Percentiles rank a stretch among this genome's conserved stretches.
Evolutionary conservation across 2,888 invertebrate genomes (phyloP).

Genomic region (Chrysopilus asiliformis): DNA sequence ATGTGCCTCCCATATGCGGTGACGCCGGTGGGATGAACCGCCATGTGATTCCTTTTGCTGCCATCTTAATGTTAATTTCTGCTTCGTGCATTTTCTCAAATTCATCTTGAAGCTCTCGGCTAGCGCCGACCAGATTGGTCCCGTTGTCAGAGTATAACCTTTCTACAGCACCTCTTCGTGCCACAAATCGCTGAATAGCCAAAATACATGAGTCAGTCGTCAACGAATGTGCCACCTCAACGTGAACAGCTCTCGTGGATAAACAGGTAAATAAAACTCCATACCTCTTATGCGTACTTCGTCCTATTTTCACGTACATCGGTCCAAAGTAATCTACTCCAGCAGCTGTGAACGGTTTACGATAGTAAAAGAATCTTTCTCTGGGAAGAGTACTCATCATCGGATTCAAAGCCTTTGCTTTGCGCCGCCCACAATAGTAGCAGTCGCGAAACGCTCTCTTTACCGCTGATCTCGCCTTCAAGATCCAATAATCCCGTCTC

Average conservation of each 20-base stretch:
- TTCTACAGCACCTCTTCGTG: not conserved
- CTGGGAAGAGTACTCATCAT: not conserved
- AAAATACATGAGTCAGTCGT: conserved; percentile 12
- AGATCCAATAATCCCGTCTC: not conserved
- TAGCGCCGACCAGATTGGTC: not conserved
- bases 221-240: conserved; percentile 18
- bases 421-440: not conserved
- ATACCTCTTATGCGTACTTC: too few species aligned
- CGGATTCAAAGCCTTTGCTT: not conserved
- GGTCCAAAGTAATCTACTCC: not conserved
- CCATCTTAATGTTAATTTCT: conserved; percentile 3
- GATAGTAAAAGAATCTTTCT: not conserved
- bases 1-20: conserved; percentile 12
- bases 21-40: conserved; percentile 17
- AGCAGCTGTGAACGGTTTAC: not conserved
- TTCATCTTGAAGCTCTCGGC: conserved; percentile 10
- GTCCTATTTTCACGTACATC: too few species aligned
- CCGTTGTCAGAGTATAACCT: not conserved
- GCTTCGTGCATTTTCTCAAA: conserved; percentile 8
- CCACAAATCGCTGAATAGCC: conserved; percentile 9
- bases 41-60: conserved; percentile 12
- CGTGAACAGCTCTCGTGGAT: conserved; percentile 11
- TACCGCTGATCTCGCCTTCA: not conserved
- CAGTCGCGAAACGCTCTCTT: not conserved
- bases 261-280: conserved; percentile 15